Base-by-base conservation (phyloP, 1,140 invertebrate species). In the Anoplolepis gracilipes region DNA sequence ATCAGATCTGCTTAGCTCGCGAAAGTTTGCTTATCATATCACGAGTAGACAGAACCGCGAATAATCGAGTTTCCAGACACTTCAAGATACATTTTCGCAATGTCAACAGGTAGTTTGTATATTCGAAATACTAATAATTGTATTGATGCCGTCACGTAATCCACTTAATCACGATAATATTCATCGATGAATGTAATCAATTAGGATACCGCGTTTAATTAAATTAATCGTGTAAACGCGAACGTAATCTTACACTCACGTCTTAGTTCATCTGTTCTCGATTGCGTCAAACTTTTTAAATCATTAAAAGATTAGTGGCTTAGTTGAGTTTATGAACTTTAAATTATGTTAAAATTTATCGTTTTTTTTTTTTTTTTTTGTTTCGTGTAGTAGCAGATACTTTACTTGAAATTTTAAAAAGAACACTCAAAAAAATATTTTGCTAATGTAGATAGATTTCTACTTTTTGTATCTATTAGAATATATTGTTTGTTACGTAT, bases 51-150 rank as follows among this genome's bases (percentile, higher is more conserved):
- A 25, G 22, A 30, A 25, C 13, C 7, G 36, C 6, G 78, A 72
- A 59, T 46, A 72, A 72, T 59, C 33, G 11, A 46, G 13, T 73
- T 61, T 0, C 53, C 8, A 46, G 19, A 70, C 22, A 49, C 78
- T 7, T 53, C 22, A 13, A 59, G 25, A 25, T 36, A 72, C 16
- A 57, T n/a, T 72, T 53, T 67, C 22, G 6, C 25, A n/a, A 82
- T 82, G 78, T 72, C 78, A 30, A 73, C 78, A 82, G 78, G 78
- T 82, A 81, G 33, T 30, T 53, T 25, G 30, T 36, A 11, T 36
- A 11, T 36, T 33, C 19, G 11, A 57, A 70, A 30, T 81, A 36
- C 0, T 39, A 72, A 59, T 59, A 70, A 72, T 81, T 72, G 4
- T 28, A 55, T 49, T 16, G 46, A 55, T 33, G 3, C 16, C n/a